Percentiles rank a stretch among this genome's conserved stretches.
These are phyloP conservation scores for Alauda arvensis DNA, from an alignment of 2,797 vertebrate genomes.

Conservation along the genomic window DNA sequence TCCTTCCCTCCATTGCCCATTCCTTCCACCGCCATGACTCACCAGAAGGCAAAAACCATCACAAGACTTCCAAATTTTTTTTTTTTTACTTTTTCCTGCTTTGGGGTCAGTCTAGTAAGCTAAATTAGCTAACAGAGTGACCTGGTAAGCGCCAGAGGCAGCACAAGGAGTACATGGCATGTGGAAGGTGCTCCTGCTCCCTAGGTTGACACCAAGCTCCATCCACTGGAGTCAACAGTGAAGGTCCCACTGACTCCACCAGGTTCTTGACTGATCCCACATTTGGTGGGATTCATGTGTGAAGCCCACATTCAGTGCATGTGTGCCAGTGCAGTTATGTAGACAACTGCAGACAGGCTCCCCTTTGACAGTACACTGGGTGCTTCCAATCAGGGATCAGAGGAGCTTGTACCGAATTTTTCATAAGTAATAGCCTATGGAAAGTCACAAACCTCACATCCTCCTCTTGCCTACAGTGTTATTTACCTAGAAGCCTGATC, in stretches of 20 bases:
- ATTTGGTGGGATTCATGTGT: rapidly evolving
- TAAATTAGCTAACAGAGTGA: background rate
- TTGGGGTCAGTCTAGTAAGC: background rate
- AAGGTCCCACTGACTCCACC: background rate
- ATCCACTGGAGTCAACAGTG: background rate
- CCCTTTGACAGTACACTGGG: background rate
- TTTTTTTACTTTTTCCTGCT: background rate
- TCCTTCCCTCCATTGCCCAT: background rate
- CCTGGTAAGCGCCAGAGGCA: background rate
- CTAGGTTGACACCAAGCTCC: rapidly evolving
- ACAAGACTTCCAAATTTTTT: background rate
- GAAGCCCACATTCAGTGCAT: background rate
- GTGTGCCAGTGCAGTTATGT: rapidly evolving
- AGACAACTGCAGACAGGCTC: background rate
- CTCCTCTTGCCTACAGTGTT: background rate
- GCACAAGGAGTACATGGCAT: background rate
- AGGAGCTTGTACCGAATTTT: background rate
- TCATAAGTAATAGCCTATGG: background rate
- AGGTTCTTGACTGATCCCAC: background rate
- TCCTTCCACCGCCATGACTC: background rate
- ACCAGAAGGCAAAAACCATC: background rate
- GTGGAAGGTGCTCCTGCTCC: background rate
- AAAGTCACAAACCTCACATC: background rate
- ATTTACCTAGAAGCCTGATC: background rate
- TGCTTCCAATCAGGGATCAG: background rate